Percentiles rank a stretch among this genome's conserved stretches.
Evolutionary conservation across 2,113 vertebrate species (phyloP).

Genomic region (Dicentrarchus labrax): DNA sequence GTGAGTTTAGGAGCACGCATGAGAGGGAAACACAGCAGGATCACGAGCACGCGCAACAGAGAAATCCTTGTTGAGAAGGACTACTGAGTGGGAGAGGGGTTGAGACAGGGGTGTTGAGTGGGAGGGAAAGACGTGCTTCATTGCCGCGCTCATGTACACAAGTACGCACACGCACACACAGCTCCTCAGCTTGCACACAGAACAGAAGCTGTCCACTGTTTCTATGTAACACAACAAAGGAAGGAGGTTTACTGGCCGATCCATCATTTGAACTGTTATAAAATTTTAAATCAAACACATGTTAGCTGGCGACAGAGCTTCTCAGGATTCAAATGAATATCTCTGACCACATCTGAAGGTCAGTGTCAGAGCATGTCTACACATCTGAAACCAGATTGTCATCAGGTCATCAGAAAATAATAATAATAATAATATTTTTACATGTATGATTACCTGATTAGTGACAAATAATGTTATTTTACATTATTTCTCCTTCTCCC

Average conservation of each 20-base stretch:
- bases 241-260: neutral
- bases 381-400: neutral
- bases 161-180: neutral
- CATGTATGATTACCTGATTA: neutral
- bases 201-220: slow-evolving; percentile 44
- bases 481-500: neutral
- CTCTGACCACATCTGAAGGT: neutral
- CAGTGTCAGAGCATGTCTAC: neutral
- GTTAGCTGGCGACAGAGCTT: neutral
- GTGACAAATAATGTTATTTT: too few relatives aligned
- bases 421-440: neutral
- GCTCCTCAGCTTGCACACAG: slow-evolving; percentile 23
- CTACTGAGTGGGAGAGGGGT: slow-evolving; percentile 72
- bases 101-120: slow-evolving; percentile 73
- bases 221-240: slow-evolving; percentile 46
- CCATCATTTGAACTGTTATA: neutral
- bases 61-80: slow-evolving; percentile 61
- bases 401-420: slow-evolving; percentile 15
- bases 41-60: slow-evolving; percentile 38
- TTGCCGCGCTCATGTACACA: slow-evolving; percentile 36
- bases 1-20: neutral
- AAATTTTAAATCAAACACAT: slow-evolving; percentile 2
- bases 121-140: slow-evolving; percentile 68
- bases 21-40: slow-evolving; percentile 53
- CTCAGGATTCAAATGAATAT: neutral